A percentile compares a stretch with the other conserved stretches of the same genome.
Conservation (phyloP, 2,113 vertebrate genomes). For the Pelecanus crispus region DNA sequence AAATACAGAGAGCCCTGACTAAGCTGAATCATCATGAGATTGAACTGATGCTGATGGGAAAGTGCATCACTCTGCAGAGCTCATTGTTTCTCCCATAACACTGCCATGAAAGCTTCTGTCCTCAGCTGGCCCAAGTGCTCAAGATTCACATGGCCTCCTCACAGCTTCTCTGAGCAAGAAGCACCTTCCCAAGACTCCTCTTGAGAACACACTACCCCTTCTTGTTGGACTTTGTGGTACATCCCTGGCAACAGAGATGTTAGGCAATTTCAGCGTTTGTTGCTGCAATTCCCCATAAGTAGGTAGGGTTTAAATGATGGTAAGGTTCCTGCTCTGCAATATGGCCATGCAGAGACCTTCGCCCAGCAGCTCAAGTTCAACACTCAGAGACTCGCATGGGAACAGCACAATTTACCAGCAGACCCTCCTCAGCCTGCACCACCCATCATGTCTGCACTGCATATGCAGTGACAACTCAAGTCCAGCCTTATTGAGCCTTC, state of each 20-base stretch:
- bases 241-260: background rate
- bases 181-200: background rate
- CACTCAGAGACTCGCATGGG: background rate
- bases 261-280: background rate
- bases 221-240: background rate
- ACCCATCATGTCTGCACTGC: fast-evolving
- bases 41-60: conserved; percentile 57
- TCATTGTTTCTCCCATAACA: background rate
- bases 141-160: background rate
- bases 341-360: background rate
- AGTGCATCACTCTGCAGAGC: background rate
- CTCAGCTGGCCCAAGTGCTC: background rate
- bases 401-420: background rate
- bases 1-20: conserved; percentile 15
- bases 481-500: background rate
- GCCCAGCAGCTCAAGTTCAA: background rate
- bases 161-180: background rate
- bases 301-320: background rate
- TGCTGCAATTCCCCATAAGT: background rate
- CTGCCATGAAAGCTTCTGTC: background rate
- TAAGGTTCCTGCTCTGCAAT: background rate
- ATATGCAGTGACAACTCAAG: background rate
- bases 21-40: conserved; percentile 22
- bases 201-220: background rate
- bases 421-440: background rate